Conservation (phyloP, 1,140 invertebrate species). For the Diploscapter pachys region DNA sequence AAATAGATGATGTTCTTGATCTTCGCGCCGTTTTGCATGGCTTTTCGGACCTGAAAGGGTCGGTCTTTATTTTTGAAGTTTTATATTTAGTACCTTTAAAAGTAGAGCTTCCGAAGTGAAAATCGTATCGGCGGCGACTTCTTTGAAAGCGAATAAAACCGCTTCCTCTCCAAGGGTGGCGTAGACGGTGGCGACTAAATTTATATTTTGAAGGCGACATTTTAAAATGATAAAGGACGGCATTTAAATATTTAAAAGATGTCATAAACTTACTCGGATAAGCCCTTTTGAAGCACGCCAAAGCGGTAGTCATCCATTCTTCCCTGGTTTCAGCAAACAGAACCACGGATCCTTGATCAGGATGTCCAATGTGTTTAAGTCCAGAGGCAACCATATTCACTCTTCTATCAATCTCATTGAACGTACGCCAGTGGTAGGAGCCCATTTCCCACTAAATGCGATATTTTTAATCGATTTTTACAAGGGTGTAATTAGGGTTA, state of each 20-base stretch:
- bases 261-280: conserved; percentile 68
- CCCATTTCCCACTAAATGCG: conserved; percentile 69
- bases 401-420: conserved; percentile 73
- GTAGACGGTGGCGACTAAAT: conserved; percentile 87
- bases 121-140: conserved; percentile 77
- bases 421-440: conserved; percentile 86
- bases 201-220: conserved; percentile 12
- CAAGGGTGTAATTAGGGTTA: too few relatives aligned
- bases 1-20: conserved; percentile 53
- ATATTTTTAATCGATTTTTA: conserved; percentile 66
- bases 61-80: conserved; percentile 7
- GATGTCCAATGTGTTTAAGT: conserved; percentile 66
- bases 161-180: conserved; percentile 93
- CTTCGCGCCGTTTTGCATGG: conserved; percentile 26
- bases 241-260: background rate
- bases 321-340: conserved; percentile 94
- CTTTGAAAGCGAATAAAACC: conserved; percentile 88
- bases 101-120: conserved; percentile 53
- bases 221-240: background rate
- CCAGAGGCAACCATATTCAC: conserved; percentile 75
- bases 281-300: conserved; percentile 87
- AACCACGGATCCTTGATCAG: conserved; percentile 69
- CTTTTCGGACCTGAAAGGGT: conserved; percentile 21
- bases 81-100: conserved; percentile 40
- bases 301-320: conserved; percentile 92